Conservation (phyloP, 2,113 vertebrate species). For the Trematomus loennbergii region DNA sequence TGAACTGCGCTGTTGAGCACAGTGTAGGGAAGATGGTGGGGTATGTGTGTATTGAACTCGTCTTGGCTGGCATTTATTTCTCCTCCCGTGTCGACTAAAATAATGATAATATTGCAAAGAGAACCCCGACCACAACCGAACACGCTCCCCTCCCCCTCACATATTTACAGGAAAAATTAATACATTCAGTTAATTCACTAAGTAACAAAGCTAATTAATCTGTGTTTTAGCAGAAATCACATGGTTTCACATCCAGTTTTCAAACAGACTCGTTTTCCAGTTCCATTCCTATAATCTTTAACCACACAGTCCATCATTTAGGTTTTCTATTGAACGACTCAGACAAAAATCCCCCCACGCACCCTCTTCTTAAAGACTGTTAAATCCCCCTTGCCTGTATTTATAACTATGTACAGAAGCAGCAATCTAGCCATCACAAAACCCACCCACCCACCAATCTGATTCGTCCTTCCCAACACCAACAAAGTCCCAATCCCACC, state of each 20-base stretch:
- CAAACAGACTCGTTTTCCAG: constrained; percentile 63
- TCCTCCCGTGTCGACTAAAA: constrained; percentile 55
- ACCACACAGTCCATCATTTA: constrained; percentile 54
- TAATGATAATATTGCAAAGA: constrained; percentile 73
- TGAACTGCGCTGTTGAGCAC: constrained; percentile 72
- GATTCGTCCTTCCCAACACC: constrained; percentile 45
- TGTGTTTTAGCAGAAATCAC: constrained; percentile 83
- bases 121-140: constrained; percentile 72
- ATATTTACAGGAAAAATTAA: constrained; percentile 86
- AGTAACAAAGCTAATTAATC: constrained; percentile 87
- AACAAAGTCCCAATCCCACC: constrained; percentile 64
- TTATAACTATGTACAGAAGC: constrained; percentile 86
- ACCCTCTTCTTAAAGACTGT: constrained; percentile 58
- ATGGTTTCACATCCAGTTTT: constrained; percentile 79
- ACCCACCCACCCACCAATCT: constrained; percentile 55
- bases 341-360: constrained; percentile 58
- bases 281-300: constrained; percentile 56
- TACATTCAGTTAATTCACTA: constrained; percentile 87
- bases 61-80: constrained; percentile 69
- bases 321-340: constrained; percentile 68
- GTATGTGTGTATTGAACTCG: constrained; percentile 60
- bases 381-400: constrained; percentile 77
- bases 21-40: constrained; percentile 68
- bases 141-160: constrained; percentile 74
- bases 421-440: constrained; percentile 82